A percentile compares a stretch with the other conserved stretches of the same genome.
These are phyloP conservation scores for Caenorhabditis zanzibari DNA, from an alignment of 2,888 invertebrate genomes.

Conservation along the genomic window DNA sequence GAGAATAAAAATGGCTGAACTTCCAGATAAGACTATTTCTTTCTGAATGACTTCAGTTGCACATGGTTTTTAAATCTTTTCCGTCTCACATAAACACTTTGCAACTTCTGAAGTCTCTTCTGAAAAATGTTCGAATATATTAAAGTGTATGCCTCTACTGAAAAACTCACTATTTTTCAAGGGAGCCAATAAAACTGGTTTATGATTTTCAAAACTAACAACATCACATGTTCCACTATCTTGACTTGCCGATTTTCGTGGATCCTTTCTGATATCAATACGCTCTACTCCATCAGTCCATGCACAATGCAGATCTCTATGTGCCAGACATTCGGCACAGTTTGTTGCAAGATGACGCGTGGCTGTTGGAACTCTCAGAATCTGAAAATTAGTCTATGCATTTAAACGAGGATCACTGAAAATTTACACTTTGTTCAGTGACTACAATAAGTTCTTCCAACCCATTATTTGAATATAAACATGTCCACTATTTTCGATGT, in stretches of 20 bases:
- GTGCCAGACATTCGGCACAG: conserved; percentile 67
- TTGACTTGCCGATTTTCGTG: conserved; percentile 38
- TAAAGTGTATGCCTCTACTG: not conserved
- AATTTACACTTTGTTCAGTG: conserved; percentile 50
- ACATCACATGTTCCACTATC: conserved; percentile 63
- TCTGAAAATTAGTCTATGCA: conserved; percentile 11
- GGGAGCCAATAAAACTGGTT: conserved; percentile 52
- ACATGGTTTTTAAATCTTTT: conserved; percentile 50
- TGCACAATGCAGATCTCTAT: conserved; percentile 71
- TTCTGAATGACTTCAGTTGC: conserved; percentile 71
- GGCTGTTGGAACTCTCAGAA: conserved; percentile 58
- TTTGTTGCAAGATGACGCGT: conserved; percentile 56
- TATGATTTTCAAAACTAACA: conserved; percentile 45
- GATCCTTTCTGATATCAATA: conserved; percentile 58
- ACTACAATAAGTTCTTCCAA: conserved; percentile 45
- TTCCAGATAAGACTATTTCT: conserved; percentile 52
- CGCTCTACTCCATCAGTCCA: conserved; percentile 68
- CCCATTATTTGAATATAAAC: conserved; percentile 21
- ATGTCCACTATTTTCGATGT: conserved; percentile 43
- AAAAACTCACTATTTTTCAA: conserved; percentile 43
- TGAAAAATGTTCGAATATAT: not conserved
- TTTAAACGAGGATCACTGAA: not conserved
- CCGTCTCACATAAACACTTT: conserved; percentile 32
- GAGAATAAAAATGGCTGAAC: conserved; percentile 11
- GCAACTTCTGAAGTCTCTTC: conserved; percentile 34